Evolutionary conservation across 2,113 vertebrate genomes (phyloP).

Genomic region (Hypocryptadius cinnamomeus): DNA sequence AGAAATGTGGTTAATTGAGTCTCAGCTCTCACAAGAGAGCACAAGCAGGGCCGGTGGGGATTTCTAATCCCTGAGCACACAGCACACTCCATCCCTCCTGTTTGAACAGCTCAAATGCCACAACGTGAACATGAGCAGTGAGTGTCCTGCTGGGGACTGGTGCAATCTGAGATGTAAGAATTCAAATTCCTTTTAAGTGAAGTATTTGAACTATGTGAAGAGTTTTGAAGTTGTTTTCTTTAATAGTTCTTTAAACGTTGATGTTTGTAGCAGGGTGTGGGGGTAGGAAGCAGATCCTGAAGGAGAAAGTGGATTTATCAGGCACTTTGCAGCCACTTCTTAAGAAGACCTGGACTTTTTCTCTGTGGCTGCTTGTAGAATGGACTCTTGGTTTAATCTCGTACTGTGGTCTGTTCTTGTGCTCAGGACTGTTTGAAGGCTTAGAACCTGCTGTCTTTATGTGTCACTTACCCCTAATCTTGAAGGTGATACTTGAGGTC

Average conservation of each 20-base stretch:
- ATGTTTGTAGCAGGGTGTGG: not conserved
- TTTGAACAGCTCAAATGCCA: not conserved
- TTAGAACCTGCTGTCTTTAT: not conserved
- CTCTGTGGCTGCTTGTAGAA: not conserved
- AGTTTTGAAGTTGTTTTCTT: slow-evolving; percentile 37
- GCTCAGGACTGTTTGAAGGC: not conserved
- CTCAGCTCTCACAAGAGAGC: not conserved
- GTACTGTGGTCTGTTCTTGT: not conserved
- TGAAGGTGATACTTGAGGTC: not conserved
- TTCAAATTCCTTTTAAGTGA: slow-evolving; percentile 46
- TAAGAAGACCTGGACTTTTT: not conserved
- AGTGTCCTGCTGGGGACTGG: not conserved
- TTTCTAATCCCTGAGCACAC: not conserved
- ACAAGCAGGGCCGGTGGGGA: not conserved
- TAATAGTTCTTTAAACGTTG: slow-evolving; percentile 18
- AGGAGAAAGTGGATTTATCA: not conserved
- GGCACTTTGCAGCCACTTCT: not conserved
- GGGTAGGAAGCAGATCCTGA: not conserved
- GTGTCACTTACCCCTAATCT: not conserved
- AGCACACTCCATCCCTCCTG: not conserved
- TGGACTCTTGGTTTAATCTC: not conserved
- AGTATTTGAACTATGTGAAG: slow-evolving; percentile 60
- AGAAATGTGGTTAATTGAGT: not conserved
- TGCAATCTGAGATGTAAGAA: slow-evolving; percentile 56
- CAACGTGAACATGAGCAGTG: not conserved